Percentiles rank a stretch among this genome's conserved stretches.
phyloP scores from a whole-genome alignment of 2,888 invertebrate species.

The Salpingus planirostris region DNA sequence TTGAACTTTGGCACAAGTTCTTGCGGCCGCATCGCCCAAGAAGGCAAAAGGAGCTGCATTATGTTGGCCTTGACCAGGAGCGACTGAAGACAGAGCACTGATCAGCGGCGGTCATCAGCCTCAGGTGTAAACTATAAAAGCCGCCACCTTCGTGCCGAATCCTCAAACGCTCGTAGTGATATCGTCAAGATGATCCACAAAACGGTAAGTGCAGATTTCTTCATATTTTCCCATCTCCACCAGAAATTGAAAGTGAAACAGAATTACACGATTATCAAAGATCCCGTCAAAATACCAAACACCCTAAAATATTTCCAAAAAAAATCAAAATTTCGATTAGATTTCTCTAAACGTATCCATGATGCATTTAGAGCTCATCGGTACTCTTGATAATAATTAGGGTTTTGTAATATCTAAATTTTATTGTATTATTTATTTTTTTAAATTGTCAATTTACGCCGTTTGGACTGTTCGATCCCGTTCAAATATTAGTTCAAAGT shows the following conservation, averaged over 20 bases:
- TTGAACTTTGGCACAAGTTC: slow-evolving; percentile 8
- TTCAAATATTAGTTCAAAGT: no score
- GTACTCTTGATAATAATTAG: no score
- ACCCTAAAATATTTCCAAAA: no score
- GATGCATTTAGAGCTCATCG: no score
- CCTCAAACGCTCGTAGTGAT: slow-evolving; percentile 8
- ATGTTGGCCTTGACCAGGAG: slow-evolving; percentile 19
- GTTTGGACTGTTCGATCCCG: no score
- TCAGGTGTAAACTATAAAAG: slow-evolving; percentile 14
- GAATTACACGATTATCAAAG: no score
- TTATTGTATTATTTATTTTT: no score
- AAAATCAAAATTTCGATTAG: no score
- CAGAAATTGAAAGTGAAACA: not conserved
- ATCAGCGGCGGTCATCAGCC: slow-evolving; percentile 15
- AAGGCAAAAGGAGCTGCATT: slow-evolving; percentile 11
- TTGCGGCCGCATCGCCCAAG: slow-evolving; percentile 11
- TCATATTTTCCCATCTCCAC: not conserved
- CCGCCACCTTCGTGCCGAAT: slow-evolving; percentile 5
- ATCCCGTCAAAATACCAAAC: no score
- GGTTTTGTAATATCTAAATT: no score
- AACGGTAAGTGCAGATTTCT: slow-evolving; percentile 7
- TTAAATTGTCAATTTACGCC: no score
- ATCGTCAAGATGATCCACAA: slow-evolving; percentile 11
- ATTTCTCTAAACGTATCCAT: no score
- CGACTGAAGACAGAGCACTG: slow-evolving; percentile 15